phyloP scores from a whole-genome alignment of 2,113 vertebrate species.

The Hydropotes inermis region DNA sequence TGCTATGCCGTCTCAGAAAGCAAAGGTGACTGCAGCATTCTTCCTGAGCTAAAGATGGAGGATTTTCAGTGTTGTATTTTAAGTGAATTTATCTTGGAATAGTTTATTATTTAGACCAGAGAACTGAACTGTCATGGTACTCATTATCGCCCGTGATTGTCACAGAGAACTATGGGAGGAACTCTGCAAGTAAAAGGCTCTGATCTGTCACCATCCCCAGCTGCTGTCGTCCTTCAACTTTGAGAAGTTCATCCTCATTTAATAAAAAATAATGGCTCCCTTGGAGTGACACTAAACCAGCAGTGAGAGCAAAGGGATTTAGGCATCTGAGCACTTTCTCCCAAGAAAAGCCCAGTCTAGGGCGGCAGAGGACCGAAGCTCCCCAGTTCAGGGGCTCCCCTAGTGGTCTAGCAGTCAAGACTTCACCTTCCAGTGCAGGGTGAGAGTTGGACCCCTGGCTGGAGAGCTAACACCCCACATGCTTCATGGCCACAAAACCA shows the following conservation, averaged over 20 bases:
- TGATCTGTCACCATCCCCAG: neutral
- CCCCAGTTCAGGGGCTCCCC: neutral
- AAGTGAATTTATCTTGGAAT: conserved; percentile 17
- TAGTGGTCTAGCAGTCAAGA: neutral
- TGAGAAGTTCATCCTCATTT: neutral
- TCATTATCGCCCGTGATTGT: neutral
- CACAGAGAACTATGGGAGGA: neutral
- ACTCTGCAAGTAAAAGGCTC: neutral
- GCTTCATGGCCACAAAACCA: neutral
- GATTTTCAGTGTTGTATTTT: neutral
- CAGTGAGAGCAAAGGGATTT: neutral
- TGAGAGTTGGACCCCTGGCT: neutral
- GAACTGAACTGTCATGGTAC: neutral
- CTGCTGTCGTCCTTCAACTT: neutral
- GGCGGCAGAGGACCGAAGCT: neutral
- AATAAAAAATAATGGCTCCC: neutral
- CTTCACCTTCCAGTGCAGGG: neutral
- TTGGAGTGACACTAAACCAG: neutral
- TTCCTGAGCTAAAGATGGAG: neutral
- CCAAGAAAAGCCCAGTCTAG: neutral
- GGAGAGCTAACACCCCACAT: neutral
- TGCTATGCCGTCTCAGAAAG: neutral
- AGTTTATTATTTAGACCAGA: neutral
- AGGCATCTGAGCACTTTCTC: neutral
- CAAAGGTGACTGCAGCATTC: neutral